A percentile compares a stretch with the other conserved stretches of the same genome.
Conservation (phyloP, 2,888 invertebrate species). For the Linnaemya vulpina region DNA sequence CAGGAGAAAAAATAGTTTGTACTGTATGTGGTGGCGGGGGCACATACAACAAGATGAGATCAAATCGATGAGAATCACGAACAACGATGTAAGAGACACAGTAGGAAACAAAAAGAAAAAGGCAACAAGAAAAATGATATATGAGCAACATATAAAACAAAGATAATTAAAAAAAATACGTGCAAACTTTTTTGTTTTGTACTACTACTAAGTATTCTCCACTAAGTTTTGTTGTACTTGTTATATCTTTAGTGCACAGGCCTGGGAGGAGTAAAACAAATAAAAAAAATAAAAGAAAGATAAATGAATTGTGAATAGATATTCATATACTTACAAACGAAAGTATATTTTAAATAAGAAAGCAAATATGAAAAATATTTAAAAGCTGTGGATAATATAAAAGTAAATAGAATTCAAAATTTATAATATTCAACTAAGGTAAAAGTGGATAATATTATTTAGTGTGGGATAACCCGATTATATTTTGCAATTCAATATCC, state of each 20-base stretch:
- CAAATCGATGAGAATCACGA: conserved; percentile 74
- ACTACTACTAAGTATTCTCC: conserved; percentile 50
- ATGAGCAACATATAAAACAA: conserved; percentile 65
- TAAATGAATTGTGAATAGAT: conserved; percentile 51
- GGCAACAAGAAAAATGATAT: conserved; percentile 38
- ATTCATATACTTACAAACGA: conserved; percentile 24
- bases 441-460: conserved; percentile 25
- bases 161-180: conserved; percentile 63
- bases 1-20: conserved; percentile 9
- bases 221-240: conserved; percentile 56
- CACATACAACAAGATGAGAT: conserved; percentile 71
- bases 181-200: conserved; percentile 61
- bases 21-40: conserved; percentile 64
- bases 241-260: conserved; percentile 56
- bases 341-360: conserved; percentile 34
- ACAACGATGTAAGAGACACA: conserved; percentile 60
- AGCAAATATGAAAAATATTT: conserved; percentile 15
- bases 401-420: conserved; percentile 26
- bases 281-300: conserved; percentile 28
- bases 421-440: not conserved
- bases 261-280: conserved; percentile 58
- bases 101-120: conserved; percentile 40
- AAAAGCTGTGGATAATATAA: conserved; percentile 16
- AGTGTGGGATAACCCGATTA: conserved; percentile 37
- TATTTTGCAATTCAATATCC: conserved; percentile 12